Evolutionary conservation across 2,113 vertebrate genomes (phyloP).

Genomic region (Strix uralensis): DNA sequence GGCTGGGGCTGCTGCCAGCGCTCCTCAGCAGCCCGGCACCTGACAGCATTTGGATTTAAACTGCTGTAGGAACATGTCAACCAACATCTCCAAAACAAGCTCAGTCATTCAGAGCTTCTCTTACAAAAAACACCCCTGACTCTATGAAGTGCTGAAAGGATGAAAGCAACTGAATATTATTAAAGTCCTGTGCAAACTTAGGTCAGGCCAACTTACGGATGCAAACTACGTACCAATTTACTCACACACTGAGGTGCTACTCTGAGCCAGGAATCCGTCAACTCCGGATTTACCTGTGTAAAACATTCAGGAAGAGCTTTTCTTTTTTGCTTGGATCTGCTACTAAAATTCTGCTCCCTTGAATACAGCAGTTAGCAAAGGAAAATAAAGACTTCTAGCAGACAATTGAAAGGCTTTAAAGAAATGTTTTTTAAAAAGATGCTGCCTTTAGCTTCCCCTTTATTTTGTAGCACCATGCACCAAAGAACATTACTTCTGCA

Average conservation of each 20-base stretch:
- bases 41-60: not conserved
- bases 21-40: not conserved
- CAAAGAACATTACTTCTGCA: not conserved
- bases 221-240: not conserved
- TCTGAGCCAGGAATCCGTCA: not conserved
- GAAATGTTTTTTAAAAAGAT: not conserved
- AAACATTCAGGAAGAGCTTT: not conserved
- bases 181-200: not conserved
- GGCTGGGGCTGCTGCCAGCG: too few relatives aligned
- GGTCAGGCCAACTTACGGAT: not conserved
- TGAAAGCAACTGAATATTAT: fast-evolving
- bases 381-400: not conserved
- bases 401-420: not conserved
- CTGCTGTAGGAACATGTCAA: fast-evolving
- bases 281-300: fast-evolving
- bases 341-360: not conserved
- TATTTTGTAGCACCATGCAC: slow-evolving; percentile 24
- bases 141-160: not conserved
- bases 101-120: not conserved
- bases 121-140: not conserved
- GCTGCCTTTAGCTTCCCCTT: not conserved
- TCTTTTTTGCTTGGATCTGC: not conserved
- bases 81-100: not conserved
- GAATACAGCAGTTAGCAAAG: not conserved
- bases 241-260: not conserved